phyloP scores from a whole-genome alignment of 92 coral and sea anemone species.

The Epizoanthus scotinus region DNA sequence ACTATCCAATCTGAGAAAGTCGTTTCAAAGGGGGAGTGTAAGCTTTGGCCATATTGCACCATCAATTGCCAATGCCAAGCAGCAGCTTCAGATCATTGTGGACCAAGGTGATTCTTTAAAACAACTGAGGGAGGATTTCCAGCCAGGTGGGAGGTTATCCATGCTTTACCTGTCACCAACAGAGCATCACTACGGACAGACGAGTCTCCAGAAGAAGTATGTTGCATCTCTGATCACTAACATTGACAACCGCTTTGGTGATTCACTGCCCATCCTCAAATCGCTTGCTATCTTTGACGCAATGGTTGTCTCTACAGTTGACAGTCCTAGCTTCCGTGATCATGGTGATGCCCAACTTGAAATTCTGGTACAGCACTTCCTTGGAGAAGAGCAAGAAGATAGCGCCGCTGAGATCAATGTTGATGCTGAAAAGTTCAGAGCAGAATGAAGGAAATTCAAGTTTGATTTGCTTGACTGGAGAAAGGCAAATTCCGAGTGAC shows the following conservation, averaged over 20 bases:
- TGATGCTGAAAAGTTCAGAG: not conserved
- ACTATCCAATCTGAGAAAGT: slow-evolving; percentile 39
- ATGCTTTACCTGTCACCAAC: slow-evolving; percentile 40
- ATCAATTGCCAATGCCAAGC: slow-evolving; percentile 44
- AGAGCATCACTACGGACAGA: slow-evolving; percentile 41
- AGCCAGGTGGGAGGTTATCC: slow-evolving; percentile 45
- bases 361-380: slow-evolving; percentile 13
- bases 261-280: slow-evolving; percentile 35
- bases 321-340: slow-evolving; percentile 44
- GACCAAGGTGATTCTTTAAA: slow-evolving; percentile 31
- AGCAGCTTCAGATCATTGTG: slow-evolving; percentile 30
- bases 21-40: slow-evolving; percentile 43
- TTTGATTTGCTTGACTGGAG: no score
- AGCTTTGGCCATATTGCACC: slow-evolving; percentile 52
- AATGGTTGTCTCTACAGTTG: slow-evolving; percentile 29
- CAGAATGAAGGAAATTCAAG: slow-evolving; percentile 26
- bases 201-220: slow-evolving; percentile 41
- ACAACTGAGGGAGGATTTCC: slow-evolving; percentile 43
- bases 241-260: slow-evolving; percentile 42
- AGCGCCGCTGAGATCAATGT: no score
- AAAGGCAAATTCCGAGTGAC: slow-evolving; percentile 38
- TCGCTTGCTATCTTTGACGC: slow-evolving; percentile 46
- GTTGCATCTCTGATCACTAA: slow-evolving; percentile 32
- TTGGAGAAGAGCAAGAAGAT: no score
- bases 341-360: slow-evolving; percentile 42